Conservation (phyloP, 1,140 invertebrate species). For the Tetramorium alpestre region DNA sequence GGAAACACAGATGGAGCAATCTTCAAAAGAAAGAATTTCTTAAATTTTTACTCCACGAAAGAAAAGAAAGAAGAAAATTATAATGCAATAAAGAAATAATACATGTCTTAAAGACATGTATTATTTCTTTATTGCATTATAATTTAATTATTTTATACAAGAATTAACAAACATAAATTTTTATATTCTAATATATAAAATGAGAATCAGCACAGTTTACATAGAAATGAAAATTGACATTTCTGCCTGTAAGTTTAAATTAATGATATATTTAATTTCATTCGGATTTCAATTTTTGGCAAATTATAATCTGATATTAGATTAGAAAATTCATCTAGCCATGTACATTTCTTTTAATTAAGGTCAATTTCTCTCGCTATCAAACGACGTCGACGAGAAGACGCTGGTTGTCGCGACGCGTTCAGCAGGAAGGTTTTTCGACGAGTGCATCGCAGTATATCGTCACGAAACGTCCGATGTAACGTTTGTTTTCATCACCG, state of each 20-base stretch:
- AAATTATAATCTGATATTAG: neutral
- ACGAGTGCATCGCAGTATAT: conserved; percentile 1
- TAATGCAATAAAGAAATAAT: too few species aligned
- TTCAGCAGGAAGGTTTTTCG: conserved; percentile 16
- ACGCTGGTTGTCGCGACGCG: neutral
- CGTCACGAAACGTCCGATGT: conserved; percentile 15
- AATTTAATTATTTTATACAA: conserved; percentile 10
- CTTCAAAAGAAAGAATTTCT: neutral
- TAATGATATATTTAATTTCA: neutral
- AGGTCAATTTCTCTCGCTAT: conserved; percentile 42
- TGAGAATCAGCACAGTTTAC: neutral
- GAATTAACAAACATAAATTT: neutral
- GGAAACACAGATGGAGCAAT: neutral
- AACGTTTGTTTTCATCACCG: conserved; percentile 41
- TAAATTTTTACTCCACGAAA: too few species aligned
- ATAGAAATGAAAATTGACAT: neutral
- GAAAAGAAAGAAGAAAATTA: too few species aligned
- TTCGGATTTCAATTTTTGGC: neutral
- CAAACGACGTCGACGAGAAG: neutral
- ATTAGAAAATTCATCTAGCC: neutral
- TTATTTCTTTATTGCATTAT: neutral
- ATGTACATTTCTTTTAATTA: neutral
- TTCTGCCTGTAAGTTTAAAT: conserved; percentile 10
- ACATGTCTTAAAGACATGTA: neutral
- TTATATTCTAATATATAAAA: neutral